Evolutionary conservation across 1,140 invertebrate genomes (phyloP).

Genomic region (Bilobella aurantiaca): DNA sequence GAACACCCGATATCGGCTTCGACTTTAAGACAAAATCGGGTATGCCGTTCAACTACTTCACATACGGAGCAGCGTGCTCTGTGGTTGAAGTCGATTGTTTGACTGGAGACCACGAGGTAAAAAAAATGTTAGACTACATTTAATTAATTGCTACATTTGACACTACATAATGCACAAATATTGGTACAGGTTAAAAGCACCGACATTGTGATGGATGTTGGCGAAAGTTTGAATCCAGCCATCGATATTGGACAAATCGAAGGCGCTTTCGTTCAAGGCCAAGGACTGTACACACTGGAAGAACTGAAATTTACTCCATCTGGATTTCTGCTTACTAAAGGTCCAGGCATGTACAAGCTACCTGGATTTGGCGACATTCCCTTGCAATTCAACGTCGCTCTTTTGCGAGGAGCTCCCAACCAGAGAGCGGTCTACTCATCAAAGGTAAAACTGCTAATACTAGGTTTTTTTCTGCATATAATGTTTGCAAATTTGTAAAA

Average conservation of each 20-base stretch:
- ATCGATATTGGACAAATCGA: slow-evolving; percentile 87
- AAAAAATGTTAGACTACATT: no score
- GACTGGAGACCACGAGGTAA: slow-evolving; percentile 71
- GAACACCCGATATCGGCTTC: slow-evolving; percentile 67
- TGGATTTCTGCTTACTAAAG: slow-evolving; percentile 67
- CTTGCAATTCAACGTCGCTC: slow-evolving; percentile 78
- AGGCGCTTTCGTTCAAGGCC: slow-evolving; percentile 84
- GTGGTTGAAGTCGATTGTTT: slow-evolving; percentile 81
- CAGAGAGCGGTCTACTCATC: slow-evolving; percentile 85
- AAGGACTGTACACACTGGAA: slow-evolving; percentile 82
- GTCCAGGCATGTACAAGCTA: slow-evolving; percentile 88
- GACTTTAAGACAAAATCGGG: slow-evolving; percentile 60
- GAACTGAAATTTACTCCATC: slow-evolving; percentile 73
- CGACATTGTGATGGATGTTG: slow-evolving; percentile 92
- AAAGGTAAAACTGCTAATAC: slow-evolving; percentile 52
- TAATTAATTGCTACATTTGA: no score
- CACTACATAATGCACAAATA: no score
- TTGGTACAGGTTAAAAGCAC: slow-evolving; percentile 46
- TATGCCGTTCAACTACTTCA: slow-evolving; percentile 66
- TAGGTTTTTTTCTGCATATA: not conserved
- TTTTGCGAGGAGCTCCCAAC: slow-evolving; percentile 77
- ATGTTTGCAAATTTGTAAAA: not conserved
- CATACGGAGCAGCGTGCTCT: slow-evolving; percentile 63
- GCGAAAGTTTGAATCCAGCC: slow-evolving; percentile 83
- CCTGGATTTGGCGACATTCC: slow-evolving; percentile 71